These are phyloP conservation scores for Temnothorax curvispinosus DNA, from an alignment of 1,140 invertebrate species.

Conservation along the genomic window DNA sequence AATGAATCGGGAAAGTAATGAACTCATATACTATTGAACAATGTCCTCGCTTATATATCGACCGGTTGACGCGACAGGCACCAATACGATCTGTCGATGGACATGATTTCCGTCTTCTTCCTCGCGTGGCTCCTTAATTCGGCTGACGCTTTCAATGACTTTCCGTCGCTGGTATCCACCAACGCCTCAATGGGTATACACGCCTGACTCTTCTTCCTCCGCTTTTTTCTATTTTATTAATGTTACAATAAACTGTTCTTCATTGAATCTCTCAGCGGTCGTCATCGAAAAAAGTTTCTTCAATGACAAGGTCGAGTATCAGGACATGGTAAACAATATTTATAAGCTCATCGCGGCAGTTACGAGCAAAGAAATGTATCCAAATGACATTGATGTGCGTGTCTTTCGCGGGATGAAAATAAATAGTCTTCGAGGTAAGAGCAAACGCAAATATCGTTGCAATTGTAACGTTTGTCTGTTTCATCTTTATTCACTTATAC, in stretches of 20 bases:
- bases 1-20: conserved; percentile 67
- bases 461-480: neutral
- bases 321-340: conserved; percentile 86
- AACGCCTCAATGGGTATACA: conserved; percentile 89
- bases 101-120: conserved; percentile 77
- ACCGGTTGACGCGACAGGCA: neutral
- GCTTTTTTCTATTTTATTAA: neutral
- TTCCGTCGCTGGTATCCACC: conserved; percentile 89
- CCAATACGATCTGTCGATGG: conserved; percentile 30
- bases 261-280: conserved; percentile 68
- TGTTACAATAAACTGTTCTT: conserved; percentile 11
- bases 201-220: conserved; percentile 61
- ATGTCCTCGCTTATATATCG: conserved; percentile 65
- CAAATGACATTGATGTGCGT: conserved; percentile 88
- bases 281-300: conserved; percentile 79
- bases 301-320: conserved; percentile 84
- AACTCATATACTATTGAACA: conserved; percentile 68
- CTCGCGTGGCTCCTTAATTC: conserved; percentile 61
- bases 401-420: conserved; percentile 89
- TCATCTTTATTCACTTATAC: neutral
- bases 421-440: conserved; percentile 88
- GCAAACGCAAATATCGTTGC: conserved; percentile 1
- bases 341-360: conserved; percentile 87
- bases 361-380: conserved; percentile 87
- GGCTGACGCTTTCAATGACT: conserved; percentile 84